These are phyloP conservation scores for Zosterops hypoxanthus DNA, from an alignment of 2,113 vertebrate species.

Conservation along the genomic window DNA sequence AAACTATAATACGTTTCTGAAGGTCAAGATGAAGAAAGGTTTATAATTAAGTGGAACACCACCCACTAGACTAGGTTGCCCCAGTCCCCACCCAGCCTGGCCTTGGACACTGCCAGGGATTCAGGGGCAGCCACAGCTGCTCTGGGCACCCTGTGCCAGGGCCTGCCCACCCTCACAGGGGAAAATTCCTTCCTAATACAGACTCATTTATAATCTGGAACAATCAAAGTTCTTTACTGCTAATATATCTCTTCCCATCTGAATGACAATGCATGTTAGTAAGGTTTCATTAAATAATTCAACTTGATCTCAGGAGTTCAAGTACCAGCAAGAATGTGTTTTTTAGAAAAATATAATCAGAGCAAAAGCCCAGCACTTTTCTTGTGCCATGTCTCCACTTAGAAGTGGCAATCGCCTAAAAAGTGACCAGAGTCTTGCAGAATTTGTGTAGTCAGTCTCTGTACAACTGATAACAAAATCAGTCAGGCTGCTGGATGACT, in stretches of 20 bases:
- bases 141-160: not conserved
- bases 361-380: not conserved
- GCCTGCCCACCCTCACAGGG: not conserved
- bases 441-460: not conserved
- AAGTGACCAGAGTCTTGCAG: fast-evolving
- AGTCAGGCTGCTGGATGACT: fast-evolving
- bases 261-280: not conserved
- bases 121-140: not conserved
- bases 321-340: not conserved
- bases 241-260: not conserved
- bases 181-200: not conserved
- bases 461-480: not conserved
- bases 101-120: not conserved
- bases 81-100: not conserved
- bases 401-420: not conserved
- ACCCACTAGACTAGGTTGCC: not conserved
- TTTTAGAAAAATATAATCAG: not conserved
- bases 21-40: not conserved
- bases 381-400: fast-evolving
- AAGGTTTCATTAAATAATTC: not conserved
- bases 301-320: not conserved
- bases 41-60: not conserved
- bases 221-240: not conserved
- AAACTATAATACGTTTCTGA: not conserved
- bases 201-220: not conserved